A percentile compares a stretch with the other conserved stretches of the same genome.
Evolutionary conservation across 2,888 invertebrate genomes (phyloP).

Genomic region (Megamerina dolium): DNA sequence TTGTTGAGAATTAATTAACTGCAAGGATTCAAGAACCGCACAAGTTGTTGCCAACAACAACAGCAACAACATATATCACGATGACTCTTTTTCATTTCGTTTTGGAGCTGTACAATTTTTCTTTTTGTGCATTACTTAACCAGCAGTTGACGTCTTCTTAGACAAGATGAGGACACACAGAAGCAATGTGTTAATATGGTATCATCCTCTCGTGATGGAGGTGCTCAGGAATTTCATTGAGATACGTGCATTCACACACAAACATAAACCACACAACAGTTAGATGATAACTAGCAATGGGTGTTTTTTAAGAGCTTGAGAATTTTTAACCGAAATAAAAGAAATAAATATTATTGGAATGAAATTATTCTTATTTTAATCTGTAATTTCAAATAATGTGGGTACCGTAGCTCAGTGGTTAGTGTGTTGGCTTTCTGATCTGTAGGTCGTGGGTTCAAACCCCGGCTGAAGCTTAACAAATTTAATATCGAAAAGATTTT

Average conservation of each 20-base stretch:
- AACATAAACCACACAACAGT: too few relatives aligned
- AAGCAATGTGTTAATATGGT: slow-evolving; percentile 26
- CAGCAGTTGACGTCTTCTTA: slow-evolving; percentile 35
- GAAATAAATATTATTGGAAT: too few relatives aligned
- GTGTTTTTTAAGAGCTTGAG: too few relatives aligned
- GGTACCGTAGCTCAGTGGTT: too few relatives aligned
- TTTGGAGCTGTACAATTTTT: slow-evolving; percentile 5
- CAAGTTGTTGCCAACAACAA: slow-evolving; percentile 22
- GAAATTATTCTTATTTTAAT: too few relatives aligned
- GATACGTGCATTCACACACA: slow-evolving; percentile 7
- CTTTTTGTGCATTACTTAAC: slow-evolving; percentile 3
- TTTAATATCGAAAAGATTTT: too few relatives aligned
- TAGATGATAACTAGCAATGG: too few relatives aligned
- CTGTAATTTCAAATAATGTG: too few relatives aligned
- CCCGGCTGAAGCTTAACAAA: too few relatives aligned
- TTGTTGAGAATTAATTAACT: slow-evolving; percentile 44
- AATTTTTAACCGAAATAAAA: too few relatives aligned
- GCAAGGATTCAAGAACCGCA: slow-evolving; percentile 29
- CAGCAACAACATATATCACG: background rate
- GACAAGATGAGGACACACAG: slow-evolving; percentile 44
- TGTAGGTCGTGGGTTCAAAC: too few relatives aligned
- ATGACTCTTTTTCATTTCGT: background rate
- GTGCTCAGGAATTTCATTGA: slow-evolving; percentile 10
- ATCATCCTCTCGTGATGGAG: background rate
- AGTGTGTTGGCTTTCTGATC: too few relatives aligned